Percentiles rank a stretch among this genome's conserved stretches.
Evolutionary conservation across 2,888 invertebrate genomes (phyloP).

Genomic region (Megastigmus dorsalis): DNA sequence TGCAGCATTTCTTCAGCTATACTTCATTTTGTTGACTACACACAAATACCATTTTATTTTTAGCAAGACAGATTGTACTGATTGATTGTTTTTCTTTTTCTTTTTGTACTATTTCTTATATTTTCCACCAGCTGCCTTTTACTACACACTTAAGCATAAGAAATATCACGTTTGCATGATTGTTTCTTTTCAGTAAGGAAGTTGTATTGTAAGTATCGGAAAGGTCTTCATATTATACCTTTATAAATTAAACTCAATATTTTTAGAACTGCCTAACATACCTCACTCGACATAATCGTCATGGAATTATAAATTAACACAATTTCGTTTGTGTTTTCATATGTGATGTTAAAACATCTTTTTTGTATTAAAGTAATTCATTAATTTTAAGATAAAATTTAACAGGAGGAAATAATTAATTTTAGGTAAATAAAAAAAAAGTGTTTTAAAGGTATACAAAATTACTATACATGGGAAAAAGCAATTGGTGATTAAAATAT

Average conservation of each 20-base stretch:
- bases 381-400: too few relatives aligned
- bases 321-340: not conserved
- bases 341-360: not conserved
- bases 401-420: constrained; percentile 2
- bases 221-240: not conserved
- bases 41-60: constrained; percentile 46
- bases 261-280: constrained; percentile 7
- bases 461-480: constrained; percentile 57
- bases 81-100: too few relatives aligned
- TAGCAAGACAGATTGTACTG: too few relatives aligned
- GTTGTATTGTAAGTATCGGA: constrained; percentile 10
- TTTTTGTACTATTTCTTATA: too few relatives aligned
- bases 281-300: constrained; percentile 5
- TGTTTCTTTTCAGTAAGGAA: constrained; percentile 39
- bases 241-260: constrained; percentile 2
- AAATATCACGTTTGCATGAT: constrained; percentile 17
- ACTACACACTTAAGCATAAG: constrained; percentile 22
- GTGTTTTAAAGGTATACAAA: not conserved
- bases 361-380: constrained; percentile 4
- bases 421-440: not conserved
- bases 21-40: constrained; percentile 41
- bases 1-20: constrained; percentile 62
- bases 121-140: constrained; percentile 64
- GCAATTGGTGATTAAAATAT: constrained; percentile 64
- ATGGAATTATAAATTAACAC: not conserved